These are phyloP conservation scores for Antedon mediterranea DNA, from an alignment of 53 echinoderm and acorn worm species.

Conservation along the genomic window DNA sequence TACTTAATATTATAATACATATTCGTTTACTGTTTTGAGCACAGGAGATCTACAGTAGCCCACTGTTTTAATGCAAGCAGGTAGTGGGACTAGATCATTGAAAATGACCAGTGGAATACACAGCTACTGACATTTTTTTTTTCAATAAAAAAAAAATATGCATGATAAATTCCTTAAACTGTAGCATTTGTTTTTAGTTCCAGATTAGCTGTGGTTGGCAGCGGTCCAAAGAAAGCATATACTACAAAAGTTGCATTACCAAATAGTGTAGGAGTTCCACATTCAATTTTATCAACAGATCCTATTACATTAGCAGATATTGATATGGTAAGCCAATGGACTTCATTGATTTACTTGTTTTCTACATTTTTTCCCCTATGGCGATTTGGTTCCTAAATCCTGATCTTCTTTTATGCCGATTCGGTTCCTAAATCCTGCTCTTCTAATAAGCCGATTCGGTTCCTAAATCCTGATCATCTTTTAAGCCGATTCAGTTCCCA, in stretches of 20 bases:
- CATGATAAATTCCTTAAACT: no score
- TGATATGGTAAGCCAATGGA: constrained; percentile 83
- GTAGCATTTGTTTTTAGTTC: constrained; percentile 15
- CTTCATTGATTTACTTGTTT: neutral
- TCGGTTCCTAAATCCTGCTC: neutral
- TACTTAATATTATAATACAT: no score
- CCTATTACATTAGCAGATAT: constrained; percentile 84
- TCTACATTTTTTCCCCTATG: neutral
- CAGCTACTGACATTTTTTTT: no score
- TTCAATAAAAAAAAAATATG: no score
- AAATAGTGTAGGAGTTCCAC: constrained; percentile 74
- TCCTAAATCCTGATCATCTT: no score
- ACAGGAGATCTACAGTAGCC: no score
- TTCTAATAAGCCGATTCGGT: no score
- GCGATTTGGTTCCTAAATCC: neutral
- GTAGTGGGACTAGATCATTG: neutral
- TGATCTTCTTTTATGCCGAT: no score
- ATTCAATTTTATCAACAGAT: constrained; percentile 79
- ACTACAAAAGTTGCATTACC: constrained; percentile 55
- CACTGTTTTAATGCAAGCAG: neutral
- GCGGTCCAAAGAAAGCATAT: constrained; percentile 29
- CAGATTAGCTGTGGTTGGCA: constrained; percentile 43
- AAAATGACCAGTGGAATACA: no score
- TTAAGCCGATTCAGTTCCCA: no score
- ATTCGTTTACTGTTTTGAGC: no score